phyloP scores from a whole-genome alignment of 2,888 invertebrate genomes.

The Deilephila porcellus region DNA sequence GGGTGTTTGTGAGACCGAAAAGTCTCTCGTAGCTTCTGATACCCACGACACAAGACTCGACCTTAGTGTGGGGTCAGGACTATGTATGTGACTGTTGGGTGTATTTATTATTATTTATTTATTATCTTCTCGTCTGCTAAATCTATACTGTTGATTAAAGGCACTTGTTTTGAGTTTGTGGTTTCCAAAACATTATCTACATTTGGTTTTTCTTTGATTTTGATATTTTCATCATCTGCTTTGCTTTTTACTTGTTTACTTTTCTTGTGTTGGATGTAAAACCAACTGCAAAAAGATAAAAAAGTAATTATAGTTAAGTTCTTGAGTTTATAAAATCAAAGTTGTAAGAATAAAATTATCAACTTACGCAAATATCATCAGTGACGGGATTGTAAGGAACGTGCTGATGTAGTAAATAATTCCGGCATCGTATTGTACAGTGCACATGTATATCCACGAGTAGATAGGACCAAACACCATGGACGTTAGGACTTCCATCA shows the following conservation, averaged over 20 bases:
- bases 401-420: conserved; percentile 88
- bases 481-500: conserved; percentile 89
- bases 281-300: conserved; percentile 60
- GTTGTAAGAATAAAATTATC: not conserved
- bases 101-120: no score
- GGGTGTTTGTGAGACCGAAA: no score
- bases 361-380: conserved; percentile 86
- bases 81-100: no score
- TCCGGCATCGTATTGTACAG: conserved; percentile 86
- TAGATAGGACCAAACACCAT: conserved; percentile 89
- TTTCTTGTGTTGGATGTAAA: conserved; percentile 58
- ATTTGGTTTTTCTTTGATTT: conserved; percentile 31
- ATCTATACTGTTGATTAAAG: conserved; percentile 53
- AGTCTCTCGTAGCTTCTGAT: no score
- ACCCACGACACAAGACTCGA: no score
- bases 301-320: conserved; percentile 32
- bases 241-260: conserved; percentile 30
- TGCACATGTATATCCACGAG: conserved; percentile 88
- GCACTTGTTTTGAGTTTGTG: conserved; percentile 41
- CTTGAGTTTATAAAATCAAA: conserved; percentile 29
- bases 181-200: not conserved
- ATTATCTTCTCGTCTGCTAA: conserved; percentile 52
- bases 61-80: no score
- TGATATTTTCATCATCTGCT: conserved; percentile 33
- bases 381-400: conserved; percentile 86